A percentile compares a stretch with the other conserved stretches of the same genome.
These are phyloP conservation scores for Motacilla alba DNA, from an alignment of 2,113 vertebrate genomes.

Conservation along the genomic window DNA sequence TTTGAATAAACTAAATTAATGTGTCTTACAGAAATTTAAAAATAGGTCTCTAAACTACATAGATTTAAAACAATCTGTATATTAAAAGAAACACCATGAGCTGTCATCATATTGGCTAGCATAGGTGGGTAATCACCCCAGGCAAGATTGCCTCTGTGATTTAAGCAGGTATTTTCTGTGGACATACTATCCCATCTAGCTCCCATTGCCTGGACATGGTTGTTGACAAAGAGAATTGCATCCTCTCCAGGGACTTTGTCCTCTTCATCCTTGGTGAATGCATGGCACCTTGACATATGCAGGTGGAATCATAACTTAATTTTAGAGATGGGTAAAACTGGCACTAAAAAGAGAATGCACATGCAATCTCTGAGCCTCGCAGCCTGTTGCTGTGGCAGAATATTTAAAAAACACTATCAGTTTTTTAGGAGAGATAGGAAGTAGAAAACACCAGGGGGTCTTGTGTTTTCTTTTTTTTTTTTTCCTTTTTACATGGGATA, in stretches of 20 bases:
- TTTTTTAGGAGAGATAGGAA: neutral
- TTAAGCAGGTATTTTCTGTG: neutral
- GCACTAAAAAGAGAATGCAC: neutral
- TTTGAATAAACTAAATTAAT: neutral
- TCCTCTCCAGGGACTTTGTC: neutral
- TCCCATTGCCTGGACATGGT: neutral
- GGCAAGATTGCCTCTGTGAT: neutral
- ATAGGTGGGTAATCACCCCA: neutral
- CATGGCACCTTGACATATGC: neutral
- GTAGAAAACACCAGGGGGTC: neutral
- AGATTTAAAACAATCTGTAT: neutral
- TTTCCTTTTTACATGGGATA: neutral
- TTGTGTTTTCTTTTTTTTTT: neutral
- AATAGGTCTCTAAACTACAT: neutral
- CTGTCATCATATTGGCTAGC: neutral
- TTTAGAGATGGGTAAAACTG: neutral
- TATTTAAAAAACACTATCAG: neutral
- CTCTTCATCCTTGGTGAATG: neutral
- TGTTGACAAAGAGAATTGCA: neutral
- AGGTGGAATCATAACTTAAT: neutral
- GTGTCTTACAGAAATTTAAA: neutral
- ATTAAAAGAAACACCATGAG: neutral
- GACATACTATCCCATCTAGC: neutral
- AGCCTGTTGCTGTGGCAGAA: neutral
- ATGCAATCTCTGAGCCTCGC: neutral